Evolutionary conservation across 2,888 invertebrate species (phyloP), one percentile per base, ranked within the genome.

Genomic region (Meloe dianella): DNA sequence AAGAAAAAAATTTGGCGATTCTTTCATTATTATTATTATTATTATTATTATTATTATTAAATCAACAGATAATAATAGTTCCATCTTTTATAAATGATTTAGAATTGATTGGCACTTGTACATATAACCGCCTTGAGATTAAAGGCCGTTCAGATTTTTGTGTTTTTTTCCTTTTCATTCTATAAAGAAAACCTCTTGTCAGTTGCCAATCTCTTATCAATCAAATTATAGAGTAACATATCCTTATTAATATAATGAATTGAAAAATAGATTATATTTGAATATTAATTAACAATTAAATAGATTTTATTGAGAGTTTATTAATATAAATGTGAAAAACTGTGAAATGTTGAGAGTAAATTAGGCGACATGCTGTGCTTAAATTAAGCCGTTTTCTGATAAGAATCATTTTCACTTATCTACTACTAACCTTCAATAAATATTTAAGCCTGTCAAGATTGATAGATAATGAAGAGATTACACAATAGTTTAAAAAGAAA

Each of bases 371-470:
- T 62, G 65, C 65, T 65, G 65, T 10, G 65, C 41, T 54, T 56
- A 66, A 66, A 66, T 66, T 63, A 63, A 66, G 60, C 63, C 58
- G 54, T 63, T 56, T 38, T 54, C 24, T 35, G 66, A 62, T 66
- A 59, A 51, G 12, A 35, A 54, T 54, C 54, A n/a, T 54, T 59
- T 56, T 57, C 41, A 56, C 14, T 14, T 35, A 1, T 35, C 14
- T 35, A 32, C 12, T 32, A 32, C 7, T 20, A 20, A 63, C 47
- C 63, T 22, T 60, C 20, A 35, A 35, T 41, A 27, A 65, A 65
- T 14, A 57, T 47, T 24, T 51, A 61, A 65, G 32, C 27, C 35
- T 35, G 22, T 35, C 22, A 32, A 60, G 35, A 32, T 60, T 38
- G 5, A 4, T 30, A 56, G 60, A 64, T 35, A 41, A 65, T 30